These are phyloP conservation scores for Dendrocincla fuliginosa DNA, from an alignment of 2,797 vertebrate species.

Conservation along the genomic window DNA sequence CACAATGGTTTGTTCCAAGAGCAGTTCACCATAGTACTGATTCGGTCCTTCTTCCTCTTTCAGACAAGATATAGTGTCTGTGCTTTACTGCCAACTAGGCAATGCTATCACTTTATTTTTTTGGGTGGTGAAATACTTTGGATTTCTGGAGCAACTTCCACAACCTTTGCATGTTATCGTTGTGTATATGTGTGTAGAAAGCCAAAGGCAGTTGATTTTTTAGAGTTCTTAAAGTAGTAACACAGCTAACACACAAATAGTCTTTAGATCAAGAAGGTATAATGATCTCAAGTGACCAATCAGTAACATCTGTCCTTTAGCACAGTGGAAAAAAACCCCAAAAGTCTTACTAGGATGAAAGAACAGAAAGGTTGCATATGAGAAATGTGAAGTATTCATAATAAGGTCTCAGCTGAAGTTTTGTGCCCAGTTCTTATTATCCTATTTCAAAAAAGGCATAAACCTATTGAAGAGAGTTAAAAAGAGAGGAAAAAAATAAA, in stretches of 20 bases:
- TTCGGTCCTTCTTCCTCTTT: neutral
- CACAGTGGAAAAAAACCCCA: fast-evolving
- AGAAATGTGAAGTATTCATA: neutral
- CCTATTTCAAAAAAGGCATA: neutral
- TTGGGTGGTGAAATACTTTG: neutral
- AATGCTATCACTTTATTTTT: neutral
- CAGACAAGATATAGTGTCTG: neutral
- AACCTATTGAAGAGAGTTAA: neutral
- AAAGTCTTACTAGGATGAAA: neutral
- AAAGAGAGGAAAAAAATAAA: neutral
- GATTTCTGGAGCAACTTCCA: neutral
- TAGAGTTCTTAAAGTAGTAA: neutral
- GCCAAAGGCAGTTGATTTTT: neutral
- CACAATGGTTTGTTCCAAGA: neutral
- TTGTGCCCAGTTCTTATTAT: neutral
- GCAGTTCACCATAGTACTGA: neutral
- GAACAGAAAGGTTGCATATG: neutral
- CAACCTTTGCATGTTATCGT: neutral
- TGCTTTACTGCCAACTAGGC: neutral
- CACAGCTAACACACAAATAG: neutral
- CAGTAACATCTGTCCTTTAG: neutral
- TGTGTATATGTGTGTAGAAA: neutral
- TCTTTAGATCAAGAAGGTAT: neutral
- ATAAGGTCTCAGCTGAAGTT: neutral
- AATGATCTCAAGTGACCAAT: neutral